phyloP scores from a whole-genome alignment of 1,140 invertebrate species.

The Zaprionus nigranus region DNA sequence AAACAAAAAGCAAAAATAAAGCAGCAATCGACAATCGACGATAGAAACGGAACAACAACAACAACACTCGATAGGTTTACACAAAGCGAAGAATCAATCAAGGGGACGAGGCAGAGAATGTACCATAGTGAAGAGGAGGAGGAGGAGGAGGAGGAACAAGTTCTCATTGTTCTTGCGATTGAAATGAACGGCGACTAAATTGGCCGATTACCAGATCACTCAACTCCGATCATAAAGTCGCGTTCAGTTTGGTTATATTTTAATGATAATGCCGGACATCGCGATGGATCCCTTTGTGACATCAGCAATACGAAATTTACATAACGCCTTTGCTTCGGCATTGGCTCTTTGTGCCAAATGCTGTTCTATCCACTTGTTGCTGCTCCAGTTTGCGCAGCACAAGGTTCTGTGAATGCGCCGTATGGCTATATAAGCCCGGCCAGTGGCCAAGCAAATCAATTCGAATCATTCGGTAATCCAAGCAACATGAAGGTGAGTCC shows the following conservation, averaged over 20 bases:
- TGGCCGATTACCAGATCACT: conserved; percentile 26
- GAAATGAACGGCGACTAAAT: conserved; percentile 36
- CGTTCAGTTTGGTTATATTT: conserved; percentile 26
- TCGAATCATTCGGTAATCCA: conserved; percentile 56
- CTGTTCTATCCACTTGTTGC: conserved; percentile 47
- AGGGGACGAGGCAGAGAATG: neutral
- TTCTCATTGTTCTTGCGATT: conserved; percentile 67
- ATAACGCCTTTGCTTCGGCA: conserved; percentile 35
- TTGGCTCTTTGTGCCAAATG: conserved; percentile 18
- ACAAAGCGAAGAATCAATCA: conserved; percentile 45
- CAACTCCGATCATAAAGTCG: conserved; percentile 19
- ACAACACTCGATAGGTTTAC: conserved; percentile 21
- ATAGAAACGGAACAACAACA: neutral
- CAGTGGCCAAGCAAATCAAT: conserved; percentile 30
- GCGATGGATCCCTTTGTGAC: conserved; percentile 36
- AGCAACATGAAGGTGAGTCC: conserved; percentile 70
- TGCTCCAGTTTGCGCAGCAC: conserved; percentile 57
- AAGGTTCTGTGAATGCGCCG: conserved; percentile 27
- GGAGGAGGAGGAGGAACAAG: conserved; percentile 65
- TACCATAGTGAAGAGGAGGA: conserved; percentile 28
- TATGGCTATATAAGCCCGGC: conserved; percentile 53
- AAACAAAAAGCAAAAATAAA: conserved; percentile 5
- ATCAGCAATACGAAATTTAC: conserved; percentile 17
- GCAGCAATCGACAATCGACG: conserved; percentile 8
- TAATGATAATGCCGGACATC: conserved; percentile 45